Evolutionary conservation across 2,797 vertebrate genomes (phyloP), one percentile per base, ranked within the genome.

Genomic region (Phoxinus dragarum): DNA sequence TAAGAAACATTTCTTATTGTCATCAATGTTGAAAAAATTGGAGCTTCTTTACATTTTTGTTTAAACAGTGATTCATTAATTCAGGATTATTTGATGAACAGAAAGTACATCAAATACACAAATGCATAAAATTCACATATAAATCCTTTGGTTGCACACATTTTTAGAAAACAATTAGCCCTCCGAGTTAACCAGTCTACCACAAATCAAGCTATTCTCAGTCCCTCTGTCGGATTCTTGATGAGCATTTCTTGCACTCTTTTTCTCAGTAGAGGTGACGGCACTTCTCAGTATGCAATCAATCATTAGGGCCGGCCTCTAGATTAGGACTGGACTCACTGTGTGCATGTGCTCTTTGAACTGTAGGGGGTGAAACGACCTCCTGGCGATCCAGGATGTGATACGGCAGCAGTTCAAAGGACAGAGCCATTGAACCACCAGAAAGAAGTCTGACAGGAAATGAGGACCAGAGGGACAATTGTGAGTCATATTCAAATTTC

Each of bases 281-380:
- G 6, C 86, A 81, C 86, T 84, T 88, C 91, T 91, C 86, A 21
- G 92, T 91, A 92, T 92, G 93, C 91, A 93, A 93, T 94, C 93
- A 92, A 92, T 95, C 92, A 92, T 88, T 1, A 49, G 84, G 76
- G 67, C 89, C 84, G 85, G 90, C 84, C 87, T 92, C 91, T 94
- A 91, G 92, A 93, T 95, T 94, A 93, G 38, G 49, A 89, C 82
- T 75, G 84, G 69, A 69, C 90, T 92, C 91, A 91, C 88, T 90
- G 89, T 90, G 91, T 88, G 76, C 90, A 88, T 91, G 90, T 80
- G 88, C 91, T 91, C 88, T 84, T 76, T 76, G 42, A 84, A 44
- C 61, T 54, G 73, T 10, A 21, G 82, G 47, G 47, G 47, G 34
- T 54, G 64, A 52, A 69, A 34, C 23, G 42, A 34, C 44, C 31